Percentiles rank a stretch among this genome's conserved stretches.
phyloP scores from a whole-genome alignment of 2,113 vertebrate genomes.

The Notechis scutatus region DNA sequence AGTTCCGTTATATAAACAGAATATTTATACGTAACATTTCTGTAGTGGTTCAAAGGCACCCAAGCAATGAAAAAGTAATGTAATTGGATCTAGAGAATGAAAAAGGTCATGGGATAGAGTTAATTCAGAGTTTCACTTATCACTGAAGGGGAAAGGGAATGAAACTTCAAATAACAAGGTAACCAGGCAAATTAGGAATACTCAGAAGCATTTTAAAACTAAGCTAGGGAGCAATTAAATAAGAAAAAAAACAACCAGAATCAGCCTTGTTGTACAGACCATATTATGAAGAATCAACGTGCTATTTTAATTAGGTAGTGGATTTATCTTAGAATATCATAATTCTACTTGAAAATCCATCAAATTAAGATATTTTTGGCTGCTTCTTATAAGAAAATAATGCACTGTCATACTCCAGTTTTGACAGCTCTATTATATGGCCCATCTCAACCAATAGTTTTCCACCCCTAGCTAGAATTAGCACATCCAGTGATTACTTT shows the following conservation, averaged over 20 bases:
- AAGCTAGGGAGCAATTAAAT: not conserved
- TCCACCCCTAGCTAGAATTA: not conserved
- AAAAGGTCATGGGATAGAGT: not conserved
- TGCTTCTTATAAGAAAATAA: not conserved
- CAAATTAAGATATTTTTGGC: not conserved
- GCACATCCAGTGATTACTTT: not conserved
- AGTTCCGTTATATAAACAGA: not conserved
- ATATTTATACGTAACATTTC: not conserved
- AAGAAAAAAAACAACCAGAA: not conserved
- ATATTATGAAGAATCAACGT: conserved; percentile 15
- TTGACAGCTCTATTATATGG: not conserved
- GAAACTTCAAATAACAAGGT: not conserved
- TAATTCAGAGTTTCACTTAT: not conserved
- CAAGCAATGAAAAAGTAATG: not conserved
- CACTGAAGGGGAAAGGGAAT: not conserved
- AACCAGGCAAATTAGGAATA: not conserved
- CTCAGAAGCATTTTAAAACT: not conserved
- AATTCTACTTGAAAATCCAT: not conserved
- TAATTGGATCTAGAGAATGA: not conserved
- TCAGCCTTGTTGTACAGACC: not conserved
- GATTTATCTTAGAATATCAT: not conserved
- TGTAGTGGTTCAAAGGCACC: not conserved
- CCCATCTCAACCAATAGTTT: not conserved
- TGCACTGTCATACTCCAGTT: not conserved
- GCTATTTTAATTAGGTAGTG: conserved; percentile 6